Percentiles rank a stretch among this genome's conserved stretches.
Conservation (phyloP, 2,888 invertebrate species). For the Epiblema foenella region DNA sequence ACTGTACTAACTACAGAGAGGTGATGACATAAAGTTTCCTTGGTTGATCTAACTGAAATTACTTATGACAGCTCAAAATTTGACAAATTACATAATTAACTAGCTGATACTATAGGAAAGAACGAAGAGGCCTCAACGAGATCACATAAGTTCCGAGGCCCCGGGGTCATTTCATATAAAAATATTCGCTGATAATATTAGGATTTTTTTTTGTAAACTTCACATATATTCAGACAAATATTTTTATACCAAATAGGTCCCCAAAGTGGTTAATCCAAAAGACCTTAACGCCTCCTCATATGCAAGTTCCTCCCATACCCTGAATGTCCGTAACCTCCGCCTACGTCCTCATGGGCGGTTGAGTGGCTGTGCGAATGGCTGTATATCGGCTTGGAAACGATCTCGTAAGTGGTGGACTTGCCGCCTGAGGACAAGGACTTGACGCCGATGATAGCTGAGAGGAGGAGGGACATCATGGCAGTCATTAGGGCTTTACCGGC, state of each 20-base stretch:
- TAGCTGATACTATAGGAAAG: too few species aligned
- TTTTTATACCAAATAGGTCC: background rate
- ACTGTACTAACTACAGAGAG: background rate
- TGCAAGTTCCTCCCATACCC: constrained; percentile 80
- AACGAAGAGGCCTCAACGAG: background rate
- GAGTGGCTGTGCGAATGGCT: constrained; percentile 87
- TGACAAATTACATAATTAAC: too few species aligned
- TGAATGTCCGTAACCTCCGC: constrained; percentile 79
- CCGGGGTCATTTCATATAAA: background rate
- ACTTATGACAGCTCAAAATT: too few species aligned
- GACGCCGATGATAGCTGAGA: constrained; percentile 91
- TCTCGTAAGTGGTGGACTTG: constrained; percentile 92
- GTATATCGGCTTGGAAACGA: constrained; percentile 92
- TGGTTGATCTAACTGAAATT: too few species aligned
- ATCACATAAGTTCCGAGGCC: background rate
- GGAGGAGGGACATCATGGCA: constrained; percentile 90
- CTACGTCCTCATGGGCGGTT: constrained; percentile 85
- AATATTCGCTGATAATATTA: background rate
- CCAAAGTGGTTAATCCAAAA: background rate
- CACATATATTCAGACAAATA: background rate
- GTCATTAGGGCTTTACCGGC: constrained; percentile 94
- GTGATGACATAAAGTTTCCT: too few species aligned
- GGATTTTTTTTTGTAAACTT: background rate
- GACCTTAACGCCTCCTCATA: constrained; percentile 59
- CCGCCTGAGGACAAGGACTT: constrained; percentile 89